phyloP scores from a whole-genome alignment of 2,888 invertebrate genomes.

The Lycia hirtaria region DNA sequence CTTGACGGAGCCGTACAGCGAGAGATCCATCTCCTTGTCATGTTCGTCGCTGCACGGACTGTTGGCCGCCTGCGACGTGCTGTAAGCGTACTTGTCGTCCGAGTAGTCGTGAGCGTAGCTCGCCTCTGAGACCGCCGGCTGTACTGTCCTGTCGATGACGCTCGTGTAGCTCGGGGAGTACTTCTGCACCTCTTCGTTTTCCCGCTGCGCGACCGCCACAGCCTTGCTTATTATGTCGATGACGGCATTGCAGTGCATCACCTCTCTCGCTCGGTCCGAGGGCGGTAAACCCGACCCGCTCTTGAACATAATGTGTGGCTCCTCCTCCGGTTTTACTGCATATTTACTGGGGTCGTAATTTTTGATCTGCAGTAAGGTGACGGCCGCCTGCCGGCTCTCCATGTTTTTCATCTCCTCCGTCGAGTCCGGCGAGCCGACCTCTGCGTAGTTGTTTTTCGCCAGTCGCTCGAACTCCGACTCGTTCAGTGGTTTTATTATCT shows the following conservation, averaged over 20 bases:
- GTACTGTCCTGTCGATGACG: slow-evolving; percentile 65
- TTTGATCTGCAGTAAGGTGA: slow-evolving; percentile 80
- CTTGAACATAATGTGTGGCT: slow-evolving; percentile 85
- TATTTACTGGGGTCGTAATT: slow-evolving; percentile 82
- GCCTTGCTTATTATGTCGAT: slow-evolving; percentile 83
- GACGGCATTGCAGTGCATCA: slow-evolving; percentile 82
- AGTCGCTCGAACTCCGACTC: slow-evolving; percentile 66
- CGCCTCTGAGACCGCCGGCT: slow-evolving; percentile 45
- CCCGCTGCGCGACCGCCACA: slow-evolving; percentile 80
- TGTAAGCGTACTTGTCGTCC: slow-evolving; percentile 72
- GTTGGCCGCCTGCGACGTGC: slow-evolving; percentile 58
- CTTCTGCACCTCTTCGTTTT: slow-evolving; percentile 77
- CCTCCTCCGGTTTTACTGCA: slow-evolving; percentile 73
- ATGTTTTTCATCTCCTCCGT: slow-evolving; percentile 83
- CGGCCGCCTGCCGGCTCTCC: slow-evolving; percentile 82
- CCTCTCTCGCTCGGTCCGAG: slow-evolving; percentile 81
- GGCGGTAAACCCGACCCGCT: slow-evolving; percentile 85
- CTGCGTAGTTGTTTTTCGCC: slow-evolving; percentile 71
- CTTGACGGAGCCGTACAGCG: slow-evolving; percentile 74
- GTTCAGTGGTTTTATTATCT: slow-evolving; percentile 81
- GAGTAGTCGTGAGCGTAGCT: slow-evolving; percentile 68
- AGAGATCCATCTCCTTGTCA: slow-evolving; percentile 81
- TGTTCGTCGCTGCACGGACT: slow-evolving; percentile 74
- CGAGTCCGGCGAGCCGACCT: slow-evolving; percentile 79
- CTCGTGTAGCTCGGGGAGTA: slow-evolving; percentile 66